Evolutionary conservation across 2,888 invertebrate species (phyloP), one percentile per base, ranked within the genome.

Genomic region (Coelogynopora nodosa): DNA sequence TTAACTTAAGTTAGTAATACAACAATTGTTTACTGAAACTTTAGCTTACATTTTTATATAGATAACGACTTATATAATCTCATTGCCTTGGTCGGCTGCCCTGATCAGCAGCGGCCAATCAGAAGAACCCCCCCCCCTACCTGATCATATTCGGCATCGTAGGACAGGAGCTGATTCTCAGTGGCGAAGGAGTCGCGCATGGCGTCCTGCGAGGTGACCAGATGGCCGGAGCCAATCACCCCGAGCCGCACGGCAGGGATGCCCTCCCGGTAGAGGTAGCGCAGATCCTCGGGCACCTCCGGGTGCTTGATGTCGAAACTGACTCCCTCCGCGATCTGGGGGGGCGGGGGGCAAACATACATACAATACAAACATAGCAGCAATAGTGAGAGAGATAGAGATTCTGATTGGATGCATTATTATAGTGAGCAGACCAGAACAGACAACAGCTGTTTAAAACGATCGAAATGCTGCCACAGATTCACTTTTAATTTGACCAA

Each of bases 121-220:
- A n/a, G n/a, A n/a, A n/a, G n/a, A n/a, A n/a, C 18, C 49, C 5
- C 5, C 49, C 18, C 49, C 18, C 49, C 67, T 85, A 85, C 85
- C 29, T 97, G 95, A 92, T 98, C 98, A 92, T 97, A 96, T 92
- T 98, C 98, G 88, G 95, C 95, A 93, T 99, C 98, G 92, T 96
- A 97, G 0, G 97, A 97, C 30, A 95, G 93, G 0, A 97, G 94
- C 0, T 95, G 95, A 89, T 95, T 95, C 90, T 95, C 94, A 49
- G 94, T 93, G 0, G 97, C 95, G 91, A 98, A 97, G 87, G 96
- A 95, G 89, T 96, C 95, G 86, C 97, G 94, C 80, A 95, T 93
- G 88, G 95, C 94, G 89, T 96, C 96, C 88, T 95, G 94, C 87
- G 94, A 94, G 31, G 95, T 94, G 31, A 96, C 94, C 87, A 94